Percentiles rank a stretch among this genome's conserved stretches.
Conservation (phyloP, 2,113 vertebrate species). For the Xiphias gladius region DNA sequence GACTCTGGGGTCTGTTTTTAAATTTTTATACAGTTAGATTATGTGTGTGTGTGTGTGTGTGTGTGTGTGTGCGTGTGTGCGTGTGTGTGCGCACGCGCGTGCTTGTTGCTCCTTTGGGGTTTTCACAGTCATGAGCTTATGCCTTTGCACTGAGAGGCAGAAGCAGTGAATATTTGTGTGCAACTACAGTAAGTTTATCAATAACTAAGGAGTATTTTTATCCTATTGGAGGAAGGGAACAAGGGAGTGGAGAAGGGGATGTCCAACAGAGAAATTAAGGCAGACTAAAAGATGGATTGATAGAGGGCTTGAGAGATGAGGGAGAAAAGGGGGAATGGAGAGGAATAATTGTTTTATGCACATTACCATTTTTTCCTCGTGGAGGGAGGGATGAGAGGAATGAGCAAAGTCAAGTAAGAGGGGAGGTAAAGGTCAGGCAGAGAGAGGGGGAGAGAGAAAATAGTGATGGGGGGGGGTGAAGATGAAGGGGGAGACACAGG, state of each 20-base stretch:
- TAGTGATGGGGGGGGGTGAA: slow-evolving; percentile 28
- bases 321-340: background rate
- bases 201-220: slow-evolving; percentile 69
- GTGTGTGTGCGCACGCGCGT: slow-evolving; percentile 16
- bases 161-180: slow-evolving; percentile 74
- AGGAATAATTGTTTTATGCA: slow-evolving; percentile 3
- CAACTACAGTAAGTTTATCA: slow-evolving; percentile 70
- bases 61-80: slow-evolving; percentile 19
- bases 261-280: slow-evolving; percentile 45
- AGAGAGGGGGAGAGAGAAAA: slow-evolving; percentile 19
- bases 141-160: slow-evolving; percentile 60
- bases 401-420: slow-evolving; percentile 33
- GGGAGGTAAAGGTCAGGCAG: slow-evolving; percentile 56
- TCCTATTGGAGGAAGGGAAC: slow-evolving; percentile 13
- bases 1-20: slow-evolving; percentile 59
- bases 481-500: slow-evolving; percentile 46
- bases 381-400: slow-evolving; percentile 38
- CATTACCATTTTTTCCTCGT: slow-evolving; percentile 27
- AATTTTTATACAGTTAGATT: slow-evolving; percentile 55
- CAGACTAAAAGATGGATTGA: background rate
- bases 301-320: background rate
- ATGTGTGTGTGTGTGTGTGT: slow-evolving; percentile 4
- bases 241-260: slow-evolving; percentile 1
- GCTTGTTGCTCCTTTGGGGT: slow-evolving; percentile 51
- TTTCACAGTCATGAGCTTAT: slow-evolving; percentile 69